These are phyloP conservation scores for Leptopilina clavipes DNA, from an alignment of 1,140 invertebrate genomes.

Conservation along the genomic window DNA sequence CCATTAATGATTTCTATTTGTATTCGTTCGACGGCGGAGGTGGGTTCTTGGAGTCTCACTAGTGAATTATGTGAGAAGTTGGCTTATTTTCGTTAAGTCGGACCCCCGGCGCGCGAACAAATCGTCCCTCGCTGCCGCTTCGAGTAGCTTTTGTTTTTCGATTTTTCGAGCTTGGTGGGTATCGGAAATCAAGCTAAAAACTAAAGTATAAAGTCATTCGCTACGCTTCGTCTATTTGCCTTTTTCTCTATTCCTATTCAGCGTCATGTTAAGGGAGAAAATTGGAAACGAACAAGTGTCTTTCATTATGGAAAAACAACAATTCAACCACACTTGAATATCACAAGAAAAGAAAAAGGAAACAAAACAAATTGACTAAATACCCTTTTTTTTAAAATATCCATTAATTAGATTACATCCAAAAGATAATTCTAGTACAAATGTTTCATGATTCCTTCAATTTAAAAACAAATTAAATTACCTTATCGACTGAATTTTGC, in stretches of 20 bases:
- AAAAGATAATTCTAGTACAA: not conserved
- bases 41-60: conserved; percentile 54
- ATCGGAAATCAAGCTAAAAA: conserved; percentile 39
- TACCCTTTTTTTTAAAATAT: not conserved
- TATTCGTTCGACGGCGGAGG: conserved; percentile 62
- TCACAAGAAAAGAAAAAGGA: not conserved
- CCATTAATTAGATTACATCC: not conserved
- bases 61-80: conserved; percentile 74
- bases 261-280: conserved; percentile 15
- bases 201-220: conserved; percentile 42
- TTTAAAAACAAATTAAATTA: conserved; percentile 15
- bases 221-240: conserved; percentile 1
- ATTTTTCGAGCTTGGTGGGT: conserved; percentile 44
- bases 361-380: too few relatives aligned
- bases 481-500: not conserved
- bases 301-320: not conserved
- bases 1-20: conserved; percentile 75
- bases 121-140: conserved; percentile 65
- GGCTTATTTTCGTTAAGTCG: conserved; percentile 71
- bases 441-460: not conserved
- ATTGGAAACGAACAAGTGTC: not conserved
- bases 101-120: conserved; percentile 73
- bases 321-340: too few relatives aligned
- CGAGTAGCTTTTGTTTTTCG: conserved; percentile 60
- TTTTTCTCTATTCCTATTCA: conserved; percentile 36